Evolutionary conservation across 2,113 vertebrate species (phyloP), one percentile per base, ranked within the genome.

Genomic region (Arvicanthis niloticus): DNA sequence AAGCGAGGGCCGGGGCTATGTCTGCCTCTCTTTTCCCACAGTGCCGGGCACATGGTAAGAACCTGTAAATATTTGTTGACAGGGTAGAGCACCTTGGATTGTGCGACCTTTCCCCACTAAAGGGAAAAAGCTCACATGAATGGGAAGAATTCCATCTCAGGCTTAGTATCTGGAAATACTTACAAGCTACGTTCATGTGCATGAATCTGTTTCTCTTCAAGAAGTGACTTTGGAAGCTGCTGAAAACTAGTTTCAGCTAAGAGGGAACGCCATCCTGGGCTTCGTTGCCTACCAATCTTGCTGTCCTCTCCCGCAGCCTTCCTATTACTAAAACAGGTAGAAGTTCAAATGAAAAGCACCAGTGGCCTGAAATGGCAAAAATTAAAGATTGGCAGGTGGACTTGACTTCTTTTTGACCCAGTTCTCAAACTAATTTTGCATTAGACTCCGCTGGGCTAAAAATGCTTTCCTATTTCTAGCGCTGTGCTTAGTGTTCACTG

Each of bases 391-490:
- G 96, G 91, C 53, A 93, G n/a, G 86, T 89, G 45, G 88, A 78
- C 51, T 93, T 96, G 58, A 40, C 78, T 94, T 92, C 76, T 91
- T 95, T 97, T 86, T 97, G 70, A 96, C 86, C 81, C 82, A 95
- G 92, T 97, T 94, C 77, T 96, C 67, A 40, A 97, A 88, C 60
- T 93, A 87, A 97, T 88, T 95, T 97, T 96, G 68, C 75, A 48
- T 93, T 89, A 76, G 60, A 88, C 89, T 95, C 31, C 91, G 37
- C 94, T 89, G 70, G 95, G 89, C 95, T 96, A 94, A 87, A 96
- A 95, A 85, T 86, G 37, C 78, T 65, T 95, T 93, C 91, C 97
- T 96, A 81, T 96, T 96, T 95, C 93, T 87, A 72, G 9, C 31
- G 87, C 91, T 93, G 70, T 95, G 95, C 82, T 82, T 80, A 78